phyloP scores from a whole-genome alignment of 1,140 invertebrate genomes.

The Mycetomoellerius zeteki region DNA sequence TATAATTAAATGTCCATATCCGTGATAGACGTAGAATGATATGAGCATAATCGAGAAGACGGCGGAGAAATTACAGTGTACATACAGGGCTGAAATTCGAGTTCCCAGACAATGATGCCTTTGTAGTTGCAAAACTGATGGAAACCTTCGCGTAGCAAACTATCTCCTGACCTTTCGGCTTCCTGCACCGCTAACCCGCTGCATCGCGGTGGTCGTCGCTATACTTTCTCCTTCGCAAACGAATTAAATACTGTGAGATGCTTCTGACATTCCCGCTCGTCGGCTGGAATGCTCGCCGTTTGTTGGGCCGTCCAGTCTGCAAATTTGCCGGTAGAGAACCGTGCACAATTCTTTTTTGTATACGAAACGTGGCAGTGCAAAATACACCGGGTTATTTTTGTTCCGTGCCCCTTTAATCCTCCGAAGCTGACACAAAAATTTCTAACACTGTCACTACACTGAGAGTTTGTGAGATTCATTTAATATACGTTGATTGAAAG shows the following conservation, averaged over 20 bases:
- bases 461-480: no score
- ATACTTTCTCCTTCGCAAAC: conserved; percentile 69
- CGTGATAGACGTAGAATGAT: conserved; percentile 21
- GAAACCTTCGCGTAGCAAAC: conserved; percentile 49
- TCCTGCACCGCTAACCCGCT: conserved; percentile 45
- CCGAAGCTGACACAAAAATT: no score
- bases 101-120: conserved; percentile 57
- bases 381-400: background rate
- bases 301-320: conserved; percentile 28
- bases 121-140: conserved; percentile 59
- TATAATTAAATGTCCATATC: conserved; percentile 46
- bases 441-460: no score
- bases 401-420: background rate
- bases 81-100: conserved; percentile 30
- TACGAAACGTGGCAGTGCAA: background rate
- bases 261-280: conserved; percentile 64
- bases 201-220: conserved; percentile 63
- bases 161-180: conserved; percentile 71
- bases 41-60: conserved; percentile 1
- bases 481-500: no score
- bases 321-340: conserved; percentile 34
- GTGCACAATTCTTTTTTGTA: background rate
- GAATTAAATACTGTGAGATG: conserved; percentile 72
- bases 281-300: conserved; percentile 37
- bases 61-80: conserved; percentile 32